Evolutionary conservation across 2,888 invertebrate species (phyloP).

Genomic region (Nomada ruficornis): DNA sequence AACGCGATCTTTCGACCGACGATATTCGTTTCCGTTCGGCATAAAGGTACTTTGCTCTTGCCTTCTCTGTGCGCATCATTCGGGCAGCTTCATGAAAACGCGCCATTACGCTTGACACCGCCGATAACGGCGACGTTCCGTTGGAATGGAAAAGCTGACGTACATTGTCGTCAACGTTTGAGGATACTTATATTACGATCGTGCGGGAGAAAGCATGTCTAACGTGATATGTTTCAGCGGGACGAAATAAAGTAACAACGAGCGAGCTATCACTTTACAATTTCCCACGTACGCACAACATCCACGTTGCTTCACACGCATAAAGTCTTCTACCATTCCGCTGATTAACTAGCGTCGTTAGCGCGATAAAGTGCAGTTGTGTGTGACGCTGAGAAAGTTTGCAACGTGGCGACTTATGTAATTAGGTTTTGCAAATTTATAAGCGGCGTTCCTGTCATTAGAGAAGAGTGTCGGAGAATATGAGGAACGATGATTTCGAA

Average conservation of each 20-base stretch:
- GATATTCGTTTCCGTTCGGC: conserved; percentile 56
- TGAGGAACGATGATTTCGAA: too few species aligned
- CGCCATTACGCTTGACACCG: conserved; percentile 2
- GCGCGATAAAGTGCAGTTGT: conserved; percentile 1
- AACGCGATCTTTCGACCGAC: conserved; percentile 46
- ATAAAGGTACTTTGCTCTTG: conserved; percentile 55
- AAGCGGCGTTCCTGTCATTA: background rate
- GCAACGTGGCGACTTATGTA: conserved; percentile 1
- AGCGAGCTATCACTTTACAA: conserved; percentile 11
- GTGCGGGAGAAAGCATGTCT: conserved; percentile 18
- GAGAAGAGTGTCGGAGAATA: background rate
- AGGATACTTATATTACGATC: conserved; percentile 36
- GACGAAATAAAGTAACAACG: conserved; percentile 30
- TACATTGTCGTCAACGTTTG: conserved; percentile 8
- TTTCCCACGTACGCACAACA: conserved; percentile 10
- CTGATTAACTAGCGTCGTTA: conserved; percentile 26
- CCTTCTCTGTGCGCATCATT: conserved; percentile 36
- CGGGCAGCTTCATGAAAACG: conserved; percentile 27
- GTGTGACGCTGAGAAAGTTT: conserved; percentile 22
- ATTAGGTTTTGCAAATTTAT: conserved; percentile 7
- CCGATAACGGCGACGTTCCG: conserved; percentile 9
- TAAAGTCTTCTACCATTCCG: conserved; percentile 1
- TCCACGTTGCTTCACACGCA: conserved; percentile 11
- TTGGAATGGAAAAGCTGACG: conserved; percentile 31
- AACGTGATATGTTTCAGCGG: conserved; percentile 2